Evolutionary conservation across 1,140 invertebrate genomes (phyloP).

Genomic region (Melanaphis sacchari): DNA sequence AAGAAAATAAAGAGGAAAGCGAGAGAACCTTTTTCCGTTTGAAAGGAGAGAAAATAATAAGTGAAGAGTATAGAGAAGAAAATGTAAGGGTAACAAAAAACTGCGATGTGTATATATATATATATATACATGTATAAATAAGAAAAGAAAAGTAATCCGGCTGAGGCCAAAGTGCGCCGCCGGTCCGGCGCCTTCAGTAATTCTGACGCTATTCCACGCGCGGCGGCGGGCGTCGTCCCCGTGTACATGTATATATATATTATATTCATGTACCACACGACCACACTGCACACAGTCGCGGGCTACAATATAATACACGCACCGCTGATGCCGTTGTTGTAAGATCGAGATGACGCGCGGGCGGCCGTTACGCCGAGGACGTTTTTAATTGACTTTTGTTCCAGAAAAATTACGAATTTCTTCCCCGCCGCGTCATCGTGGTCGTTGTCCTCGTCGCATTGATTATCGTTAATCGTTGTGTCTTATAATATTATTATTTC

Average conservation of each 20-base stretch:
- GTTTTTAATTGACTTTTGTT: conserved; percentile 52
- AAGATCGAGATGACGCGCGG: neutral
- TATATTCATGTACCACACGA: conserved; percentile 1
- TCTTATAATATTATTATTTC: neutral
- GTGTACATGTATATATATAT: conserved; percentile 7
- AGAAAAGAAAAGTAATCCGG: conserved; percentile 56
- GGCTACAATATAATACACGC: neutral
- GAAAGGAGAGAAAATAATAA: conserved; percentile 57
- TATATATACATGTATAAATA: conserved; percentile 12
- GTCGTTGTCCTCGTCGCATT: neutral
- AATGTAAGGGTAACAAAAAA: conserved; percentile 50
- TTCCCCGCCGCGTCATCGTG: no score
- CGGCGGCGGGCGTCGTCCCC: conserved; percentile 9
- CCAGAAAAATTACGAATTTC: conserved; percentile 28
- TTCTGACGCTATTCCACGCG: conserved; percentile 44
- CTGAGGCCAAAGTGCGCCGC: conserved; percentile 57
- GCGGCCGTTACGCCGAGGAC: conserved; percentile 11
- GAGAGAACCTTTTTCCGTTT: conserved; percentile 57
- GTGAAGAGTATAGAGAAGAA: conserved; percentile 39
- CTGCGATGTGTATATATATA: neutral
- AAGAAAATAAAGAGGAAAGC: conserved; percentile 40
- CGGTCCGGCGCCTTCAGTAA: conserved; percentile 56
- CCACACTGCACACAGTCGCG: neutral
- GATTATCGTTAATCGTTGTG: neutral
- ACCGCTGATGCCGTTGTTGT: neutral